These are phyloP conservation scores for Alentia gelatinosa DNA, from an alignment of 2,888 invertebrate genomes.

Conservation along the genomic window DNA sequence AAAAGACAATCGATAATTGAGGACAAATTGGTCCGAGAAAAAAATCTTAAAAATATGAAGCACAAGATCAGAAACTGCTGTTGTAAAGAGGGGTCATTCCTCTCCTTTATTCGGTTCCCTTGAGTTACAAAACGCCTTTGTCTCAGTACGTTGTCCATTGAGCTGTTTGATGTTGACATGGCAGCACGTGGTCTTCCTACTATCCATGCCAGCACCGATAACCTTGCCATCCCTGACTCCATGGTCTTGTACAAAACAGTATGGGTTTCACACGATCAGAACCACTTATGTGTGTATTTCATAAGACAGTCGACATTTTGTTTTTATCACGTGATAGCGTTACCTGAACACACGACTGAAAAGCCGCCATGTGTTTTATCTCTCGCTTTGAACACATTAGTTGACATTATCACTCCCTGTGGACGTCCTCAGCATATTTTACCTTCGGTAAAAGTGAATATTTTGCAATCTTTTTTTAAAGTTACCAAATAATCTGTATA, in stretches of 20 bases:
- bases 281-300: neutral
- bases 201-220: neutral
- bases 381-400: neutral
- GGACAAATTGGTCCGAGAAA: neutral
- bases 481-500: neutral
- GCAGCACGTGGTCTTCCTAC: neutral
- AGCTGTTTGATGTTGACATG: neutral
- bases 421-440: slow-evolving; percentile 15
- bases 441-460: neutral
- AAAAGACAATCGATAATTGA: no score
- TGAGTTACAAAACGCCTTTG: neutral
- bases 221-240: neutral
- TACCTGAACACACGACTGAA: neutral
- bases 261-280: slow-evolving; percentile 21
- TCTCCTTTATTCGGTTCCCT: slow-evolving; percentile 47
- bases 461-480: slow-evolving; percentile 16
- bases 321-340: neutral
- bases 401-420: neutral
- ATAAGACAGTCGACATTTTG: neutral
- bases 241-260: slow-evolving; percentile 32
- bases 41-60: neutral
- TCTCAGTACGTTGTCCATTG: neutral
- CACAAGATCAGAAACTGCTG: neutral
- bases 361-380: neutral
- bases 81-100: slow-evolving; percentile 51